These are phyloP conservation scores for Molorchus minor DNA, from an alignment of 2,888 invertebrate species.

Conservation along the genomic window DNA sequence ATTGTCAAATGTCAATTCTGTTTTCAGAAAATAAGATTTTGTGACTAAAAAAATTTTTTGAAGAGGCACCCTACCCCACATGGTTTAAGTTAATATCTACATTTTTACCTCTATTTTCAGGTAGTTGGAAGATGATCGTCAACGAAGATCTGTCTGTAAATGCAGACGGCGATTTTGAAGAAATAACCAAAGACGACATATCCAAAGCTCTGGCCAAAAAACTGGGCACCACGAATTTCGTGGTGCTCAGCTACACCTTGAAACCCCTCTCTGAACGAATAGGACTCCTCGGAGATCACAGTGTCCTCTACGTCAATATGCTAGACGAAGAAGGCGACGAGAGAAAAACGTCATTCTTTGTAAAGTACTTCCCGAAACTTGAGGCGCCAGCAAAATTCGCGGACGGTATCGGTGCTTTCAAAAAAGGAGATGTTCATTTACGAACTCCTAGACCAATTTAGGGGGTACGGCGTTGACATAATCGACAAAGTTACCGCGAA, in stretches of 20 bases:
- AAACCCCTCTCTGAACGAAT: constrained; percentile 39
- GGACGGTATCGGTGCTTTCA: constrained; percentile 48
- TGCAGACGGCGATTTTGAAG: constrained; percentile 22
- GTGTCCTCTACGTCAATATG: constrained; percentile 41
- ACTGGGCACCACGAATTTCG: constrained; percentile 37
- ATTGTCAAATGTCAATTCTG: too few relatives aligned
- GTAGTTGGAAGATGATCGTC: background rate
- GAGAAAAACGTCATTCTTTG: constrained; percentile 47
- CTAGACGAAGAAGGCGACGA: constrained; percentile 32
- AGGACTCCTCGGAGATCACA: constrained; percentile 53
- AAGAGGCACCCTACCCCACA: too few relatives aligned
- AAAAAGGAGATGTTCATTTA: constrained; percentile 51
- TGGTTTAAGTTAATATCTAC: too few relatives aligned
- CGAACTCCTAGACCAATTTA: constrained; percentile 43
- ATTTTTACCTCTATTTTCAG: constrained; percentile 2
- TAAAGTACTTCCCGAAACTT: constrained; percentile 51
- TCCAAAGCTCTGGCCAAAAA: constrained; percentile 35
- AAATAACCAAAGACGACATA: constrained; percentile 34
- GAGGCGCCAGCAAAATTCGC: constrained; percentile 47
- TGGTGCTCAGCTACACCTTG: constrained; percentile 36
- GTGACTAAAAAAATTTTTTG: too few relatives aligned
- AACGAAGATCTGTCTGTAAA: background rate
- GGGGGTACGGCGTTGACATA: constrained; percentile 35
- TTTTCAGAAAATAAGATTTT: too few relatives aligned
- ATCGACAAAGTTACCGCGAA: constrained; percentile 52